Evolutionary conservation across 2,113 vertebrate species (phyloP).

Genomic region (Chaenogobius annularis): DNA sequence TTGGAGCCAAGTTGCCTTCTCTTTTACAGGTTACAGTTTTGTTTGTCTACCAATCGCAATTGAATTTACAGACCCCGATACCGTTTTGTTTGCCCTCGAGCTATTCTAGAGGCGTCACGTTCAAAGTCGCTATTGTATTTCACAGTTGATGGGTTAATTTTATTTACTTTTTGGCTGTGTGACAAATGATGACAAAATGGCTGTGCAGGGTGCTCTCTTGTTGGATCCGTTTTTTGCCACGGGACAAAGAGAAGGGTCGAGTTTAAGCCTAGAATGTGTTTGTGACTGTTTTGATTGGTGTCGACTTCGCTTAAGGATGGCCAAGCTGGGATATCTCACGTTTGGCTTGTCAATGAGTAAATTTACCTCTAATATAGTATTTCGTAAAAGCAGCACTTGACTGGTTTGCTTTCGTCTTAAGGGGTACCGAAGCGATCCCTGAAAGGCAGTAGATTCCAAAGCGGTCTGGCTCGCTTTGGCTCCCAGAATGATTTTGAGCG

Average conservation of each 20-base stretch:
- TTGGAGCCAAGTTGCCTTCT: slow-evolving; percentile 28
- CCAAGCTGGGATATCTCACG: too few species aligned
- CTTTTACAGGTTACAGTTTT: slow-evolving; percentile 21
- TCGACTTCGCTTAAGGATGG: too few species aligned
- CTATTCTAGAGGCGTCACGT: not conserved
- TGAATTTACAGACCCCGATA: slow-evolving; percentile 1
- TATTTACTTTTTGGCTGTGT: not conserved
- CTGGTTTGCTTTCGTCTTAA: too few species aligned
- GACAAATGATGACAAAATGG: not conserved
- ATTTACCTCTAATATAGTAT: too few species aligned
- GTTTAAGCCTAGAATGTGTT: not conserved
- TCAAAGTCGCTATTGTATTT: not conserved
- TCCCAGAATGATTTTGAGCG: too few species aligned
- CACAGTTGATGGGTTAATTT: not conserved
- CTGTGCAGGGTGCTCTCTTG: not conserved
- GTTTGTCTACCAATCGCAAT: not conserved
- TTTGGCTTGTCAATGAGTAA: too few species aligned
- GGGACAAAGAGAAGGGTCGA: not conserved
- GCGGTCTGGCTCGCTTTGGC: too few species aligned
- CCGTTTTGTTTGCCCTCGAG: not conserved
- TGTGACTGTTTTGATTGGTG: not conserved
- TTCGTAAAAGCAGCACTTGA: too few species aligned
- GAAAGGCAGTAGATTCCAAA: too few species aligned
- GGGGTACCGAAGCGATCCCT: too few species aligned
- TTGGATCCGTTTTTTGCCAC: not conserved